phyloP scores from a whole-genome alignment of 2,113 vertebrate genomes.

The Hypanus sabinus region DNA sequence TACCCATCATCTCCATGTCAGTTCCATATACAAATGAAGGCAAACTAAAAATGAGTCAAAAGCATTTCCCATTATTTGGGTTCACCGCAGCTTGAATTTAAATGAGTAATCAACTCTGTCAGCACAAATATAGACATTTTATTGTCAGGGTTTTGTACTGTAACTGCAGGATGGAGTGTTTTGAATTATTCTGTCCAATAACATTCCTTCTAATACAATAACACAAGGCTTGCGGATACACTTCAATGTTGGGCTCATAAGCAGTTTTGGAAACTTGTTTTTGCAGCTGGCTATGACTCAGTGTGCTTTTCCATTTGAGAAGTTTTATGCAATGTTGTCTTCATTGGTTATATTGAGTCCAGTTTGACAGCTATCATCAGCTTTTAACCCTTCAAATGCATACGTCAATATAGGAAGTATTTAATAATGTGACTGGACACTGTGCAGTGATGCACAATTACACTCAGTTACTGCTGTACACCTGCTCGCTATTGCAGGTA shows the following conservation, averaged over 20 bases:
- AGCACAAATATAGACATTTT: not conserved
- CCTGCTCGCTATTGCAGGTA: too few relatives aligned
- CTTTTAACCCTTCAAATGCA: constrained; percentile 12
- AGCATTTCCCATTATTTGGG: not conserved
- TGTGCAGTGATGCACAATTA: not conserved
- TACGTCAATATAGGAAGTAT: not conserved
- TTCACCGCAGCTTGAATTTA: too few relatives aligned
- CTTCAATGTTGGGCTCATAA: not conserved
- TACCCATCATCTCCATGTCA: not conserved
- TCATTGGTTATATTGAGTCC: constrained; percentile 7
- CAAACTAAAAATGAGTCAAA: not conserved
- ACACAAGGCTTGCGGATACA: not conserved
- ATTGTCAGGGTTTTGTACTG: not conserved
- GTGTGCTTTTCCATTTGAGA: not conserved
- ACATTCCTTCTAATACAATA: not conserved
- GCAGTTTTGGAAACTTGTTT: constrained; percentile 6
- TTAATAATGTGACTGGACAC: not conserved
- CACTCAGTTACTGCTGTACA: too few relatives aligned
- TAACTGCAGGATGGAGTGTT: not conserved
- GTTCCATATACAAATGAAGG: not conserved
- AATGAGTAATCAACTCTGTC: not conserved
- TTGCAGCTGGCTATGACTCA: constrained; percentile 29
- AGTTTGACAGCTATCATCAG: not conserved
- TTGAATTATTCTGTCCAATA: not conserved
- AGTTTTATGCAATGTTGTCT: not conserved